Evolutionary conservation across 1,140 invertebrate species (phyloP), one percentile per base, ranked within the genome.

Genomic region (Bombus ignitus): DNA sequence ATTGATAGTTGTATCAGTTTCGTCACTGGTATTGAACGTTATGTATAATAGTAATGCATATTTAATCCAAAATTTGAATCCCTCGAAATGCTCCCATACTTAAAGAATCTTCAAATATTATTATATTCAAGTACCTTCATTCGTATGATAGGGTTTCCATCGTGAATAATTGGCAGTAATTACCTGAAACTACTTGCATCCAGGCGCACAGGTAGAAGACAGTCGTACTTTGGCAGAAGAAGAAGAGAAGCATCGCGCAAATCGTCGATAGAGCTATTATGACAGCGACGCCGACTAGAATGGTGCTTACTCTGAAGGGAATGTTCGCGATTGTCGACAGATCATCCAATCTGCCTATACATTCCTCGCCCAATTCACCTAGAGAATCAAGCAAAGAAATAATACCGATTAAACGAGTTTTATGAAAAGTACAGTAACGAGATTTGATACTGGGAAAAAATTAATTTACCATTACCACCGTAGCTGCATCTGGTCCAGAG

Each of bases 151-250:
- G 1, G 6, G 13, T 32, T n/a, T 32, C 13, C 13, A 32, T 65
- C 13, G 28, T 32, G 12, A 5, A 65, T 32, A 32, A 25, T 37
- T 10, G n/a, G n/a, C 18, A 74, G 2, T 44, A 47, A 96, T 96
- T 95, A 99, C 99, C 98, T 95, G 98, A 98, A 89, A 99, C 95
- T 18, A 98, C 95, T 95, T 99, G 99, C 95, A 99, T 96, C 98
- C 98, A 98, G 53, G 97, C 98, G 93, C 98, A 99, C 78, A 99
- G 97, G 92, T 98, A 97, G 94, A 99, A 99, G 22, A 99, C 98
- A 18, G 97, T 98, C 5, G 98, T 98, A n/a, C 98, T 97, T 91
- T 98, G 98, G 94, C 98, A 98, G 94, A 99, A 98, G 95, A 99
- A 98, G 95, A 99, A 99, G 88, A 99, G 96, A 39, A 99, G 95